A percentile compares a stretch with the other conserved stretches of the same genome.
Conservation (phyloP, 2,888 invertebrate genomes). For the Macrophya annulata region DNA sequence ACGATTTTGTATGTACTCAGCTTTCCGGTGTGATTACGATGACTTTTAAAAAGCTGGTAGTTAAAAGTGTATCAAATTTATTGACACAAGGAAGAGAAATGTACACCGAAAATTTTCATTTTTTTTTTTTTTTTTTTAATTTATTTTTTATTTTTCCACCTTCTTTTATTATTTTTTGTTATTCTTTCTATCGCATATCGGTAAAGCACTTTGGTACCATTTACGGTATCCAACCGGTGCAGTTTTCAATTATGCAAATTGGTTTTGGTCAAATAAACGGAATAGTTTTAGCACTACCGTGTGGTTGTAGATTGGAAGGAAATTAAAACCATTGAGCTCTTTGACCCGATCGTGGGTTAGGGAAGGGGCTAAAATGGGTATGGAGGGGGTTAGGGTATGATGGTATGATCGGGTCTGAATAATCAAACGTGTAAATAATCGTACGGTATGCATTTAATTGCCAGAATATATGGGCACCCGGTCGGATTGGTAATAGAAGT, state of each 20-base stretch:
- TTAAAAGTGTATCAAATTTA: no score
- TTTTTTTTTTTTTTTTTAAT: no score
- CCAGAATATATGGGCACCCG: constrained; percentile 20
- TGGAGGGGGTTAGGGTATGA: not conserved
- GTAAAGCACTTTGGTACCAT: constrained; percentile 3
- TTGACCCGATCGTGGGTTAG: not conserved
- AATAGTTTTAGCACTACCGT: constrained; percentile 31
- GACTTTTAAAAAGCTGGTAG: no score
- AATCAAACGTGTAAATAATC: constrained; percentile 54
- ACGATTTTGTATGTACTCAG: no score
- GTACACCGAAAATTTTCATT: no score
- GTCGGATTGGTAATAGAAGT: not conserved
- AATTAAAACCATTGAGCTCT: constrained; percentile 48
- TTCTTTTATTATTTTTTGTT: not conserved
- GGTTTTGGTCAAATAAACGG: constrained; percentile 30
- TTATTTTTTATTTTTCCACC: not conserved
- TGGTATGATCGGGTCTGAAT: constrained; percentile 41
- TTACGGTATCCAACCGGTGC: not conserved
- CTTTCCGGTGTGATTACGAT: no score
- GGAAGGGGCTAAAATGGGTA: not conserved
- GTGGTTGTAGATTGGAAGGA: constrained; percentile 23
- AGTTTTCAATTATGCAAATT: constrained; percentile 41
- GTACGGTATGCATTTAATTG: constrained; percentile 49
- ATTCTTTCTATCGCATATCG: not conserved
- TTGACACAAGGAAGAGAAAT: no score